Conservation (phyloP, 2,797 vertebrate species). For the Dermochelys coriacea region DNA sequence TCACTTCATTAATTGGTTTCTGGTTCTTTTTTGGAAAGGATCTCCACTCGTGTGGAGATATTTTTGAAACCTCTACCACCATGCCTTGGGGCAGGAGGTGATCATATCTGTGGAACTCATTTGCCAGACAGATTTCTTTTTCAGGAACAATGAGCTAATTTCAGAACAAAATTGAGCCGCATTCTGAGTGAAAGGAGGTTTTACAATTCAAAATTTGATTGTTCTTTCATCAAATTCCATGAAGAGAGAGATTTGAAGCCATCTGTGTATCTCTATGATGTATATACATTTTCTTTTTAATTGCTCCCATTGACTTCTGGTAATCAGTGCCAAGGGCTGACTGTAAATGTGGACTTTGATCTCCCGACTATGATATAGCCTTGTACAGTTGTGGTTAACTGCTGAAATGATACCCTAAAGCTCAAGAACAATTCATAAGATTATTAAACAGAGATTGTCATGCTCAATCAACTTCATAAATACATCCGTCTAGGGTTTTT, state of each 20-base stretch:
- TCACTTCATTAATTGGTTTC: neutral
- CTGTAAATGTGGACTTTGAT: neutral
- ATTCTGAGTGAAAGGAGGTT: neutral
- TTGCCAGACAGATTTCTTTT: neutral
- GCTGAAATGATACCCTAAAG: slow-evolving; percentile 36
- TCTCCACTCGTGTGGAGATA: neutral
- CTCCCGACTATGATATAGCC: neutral
- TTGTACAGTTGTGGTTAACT: slow-evolving; percentile 38
- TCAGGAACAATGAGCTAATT: neutral
- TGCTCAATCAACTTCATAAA: slow-evolving; percentile 36
- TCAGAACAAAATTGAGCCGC: neutral
- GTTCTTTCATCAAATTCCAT: neutral
- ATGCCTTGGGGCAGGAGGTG: neutral
- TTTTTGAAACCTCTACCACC: neutral
- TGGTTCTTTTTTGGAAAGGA: neutral
- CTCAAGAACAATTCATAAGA: slow-evolving; percentile 22
- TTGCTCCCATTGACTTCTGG: neutral
- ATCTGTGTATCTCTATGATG: neutral
- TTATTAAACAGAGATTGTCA: slow-evolving; percentile 45
- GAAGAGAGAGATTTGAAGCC: neutral
- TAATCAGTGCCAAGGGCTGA: neutral
- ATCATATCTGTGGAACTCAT: neutral
- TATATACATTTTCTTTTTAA: neutral
- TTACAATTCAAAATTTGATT: neutral
- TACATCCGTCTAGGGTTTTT: slow-evolving; percentile 30